phyloP scores from a whole-genome alignment of 1,140 invertebrate species.

The Drosophila quadrilineata region DNA sequence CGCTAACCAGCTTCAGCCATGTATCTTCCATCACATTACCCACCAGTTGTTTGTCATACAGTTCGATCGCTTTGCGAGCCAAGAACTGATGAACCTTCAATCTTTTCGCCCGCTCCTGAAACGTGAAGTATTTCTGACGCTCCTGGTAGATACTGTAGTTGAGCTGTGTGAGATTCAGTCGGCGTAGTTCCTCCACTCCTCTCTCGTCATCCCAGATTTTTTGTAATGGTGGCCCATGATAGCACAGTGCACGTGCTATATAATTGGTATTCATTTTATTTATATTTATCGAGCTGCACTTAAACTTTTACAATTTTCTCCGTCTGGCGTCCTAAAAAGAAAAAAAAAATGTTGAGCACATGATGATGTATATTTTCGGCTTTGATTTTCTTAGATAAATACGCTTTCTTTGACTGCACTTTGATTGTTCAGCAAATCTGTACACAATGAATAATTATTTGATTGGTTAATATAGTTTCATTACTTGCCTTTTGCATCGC shows the following conservation, averaged over 20 bases:
- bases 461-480: not conserved
- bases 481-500: slow-evolving; percentile 19
- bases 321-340: slow-evolving; percentile 6
- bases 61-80: slow-evolving; percentile 87
- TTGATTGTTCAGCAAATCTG: not conserved
- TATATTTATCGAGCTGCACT: not conserved
- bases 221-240: slow-evolving; percentile 91
- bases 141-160: slow-evolving; percentile 89
- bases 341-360: not conserved
- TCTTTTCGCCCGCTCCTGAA: slow-evolving; percentile 91
- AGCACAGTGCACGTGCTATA: slow-evolving; percentile 88
- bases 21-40: slow-evolving; percentile 82
- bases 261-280: slow-evolving; percentile 57
- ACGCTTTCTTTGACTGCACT: not conserved
- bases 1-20: slow-evolving; percentile 32
- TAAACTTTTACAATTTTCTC: slow-evolving; percentile 20
- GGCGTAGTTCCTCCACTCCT: slow-evolving; percentile 87
- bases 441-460: too few relatives aligned
- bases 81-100: slow-evolving; percentile 92
- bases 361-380: slow-evolving; percentile 5
- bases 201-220: slow-evolving; percentile 92
- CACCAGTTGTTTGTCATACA: slow-evolving; percentile 83
- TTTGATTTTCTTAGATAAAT: not conserved
- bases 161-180: slow-evolving; percentile 85
- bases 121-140: slow-evolving; percentile 88